Conservation (phyloP, 2,888 invertebrate species). For the Trissolcus japonicus region DNA sequence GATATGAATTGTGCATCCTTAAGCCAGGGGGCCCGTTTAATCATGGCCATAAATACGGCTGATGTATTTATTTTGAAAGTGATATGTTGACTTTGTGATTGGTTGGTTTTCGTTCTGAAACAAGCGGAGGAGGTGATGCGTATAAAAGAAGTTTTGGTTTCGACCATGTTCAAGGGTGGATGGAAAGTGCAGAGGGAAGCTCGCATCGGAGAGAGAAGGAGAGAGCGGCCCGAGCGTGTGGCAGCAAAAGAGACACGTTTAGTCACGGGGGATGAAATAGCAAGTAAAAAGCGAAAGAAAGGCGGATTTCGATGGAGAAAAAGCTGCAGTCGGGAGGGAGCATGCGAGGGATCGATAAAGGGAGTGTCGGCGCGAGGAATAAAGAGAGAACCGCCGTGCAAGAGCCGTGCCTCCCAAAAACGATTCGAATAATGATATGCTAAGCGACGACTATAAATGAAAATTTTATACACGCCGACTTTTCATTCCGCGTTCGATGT, state of each 20-base stretch:
- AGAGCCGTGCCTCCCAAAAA: constrained; percentile 64
- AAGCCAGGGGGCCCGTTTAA: too few species aligned
- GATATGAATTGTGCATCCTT: too few species aligned
- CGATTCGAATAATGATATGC: constrained; percentile 60
- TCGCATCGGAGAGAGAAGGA: constrained; percentile 34
- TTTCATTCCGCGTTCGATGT: constrained; percentile 33
- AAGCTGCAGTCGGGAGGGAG: constrained; percentile 55
- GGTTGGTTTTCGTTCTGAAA: constrained; percentile 37
- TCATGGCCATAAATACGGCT: constrained; percentile 14
- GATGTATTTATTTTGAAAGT: constrained; percentile 50
- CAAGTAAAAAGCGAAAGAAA: constrained; percentile 51
- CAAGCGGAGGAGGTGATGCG: constrained; percentile 48
- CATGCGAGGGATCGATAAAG: constrained; percentile 72
- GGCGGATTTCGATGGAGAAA: constrained; percentile 50
- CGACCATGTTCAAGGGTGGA: constrained; percentile 45
- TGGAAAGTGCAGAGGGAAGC: constrained; percentile 6
- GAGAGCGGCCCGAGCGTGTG: constrained; percentile 14
- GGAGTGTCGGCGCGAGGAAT: constrained; percentile 72
- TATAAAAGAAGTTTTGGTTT: constrained; percentile 56
- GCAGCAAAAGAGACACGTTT: constrained; percentile 52
- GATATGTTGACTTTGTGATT: constrained; percentile 57
- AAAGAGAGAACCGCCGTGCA: constrained; percentile 60
- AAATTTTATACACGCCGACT: constrained; percentile 55
- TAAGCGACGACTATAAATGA: constrained; percentile 56
- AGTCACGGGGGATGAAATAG: constrained; percentile 54